phyloP scores from a whole-genome alignment of 2,888 invertebrate species.

The Rhagophthalmus giganteus region DNA sequence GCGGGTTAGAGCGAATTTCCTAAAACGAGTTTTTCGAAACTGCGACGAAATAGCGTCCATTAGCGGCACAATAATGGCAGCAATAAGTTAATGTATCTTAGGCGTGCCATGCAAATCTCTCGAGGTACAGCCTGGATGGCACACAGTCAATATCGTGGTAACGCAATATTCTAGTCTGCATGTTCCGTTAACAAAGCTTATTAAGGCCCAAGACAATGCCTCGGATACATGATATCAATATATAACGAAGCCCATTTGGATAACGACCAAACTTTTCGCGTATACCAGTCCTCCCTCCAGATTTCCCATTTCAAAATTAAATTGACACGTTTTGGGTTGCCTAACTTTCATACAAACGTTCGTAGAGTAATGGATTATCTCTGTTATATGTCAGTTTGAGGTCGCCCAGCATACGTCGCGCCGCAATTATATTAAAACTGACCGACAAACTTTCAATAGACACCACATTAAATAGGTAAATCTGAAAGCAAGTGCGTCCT shows the following conservation, averaged over 20 bases:
- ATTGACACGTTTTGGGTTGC: conserved; percentile 30
- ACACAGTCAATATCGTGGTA: conserved; percentile 8
- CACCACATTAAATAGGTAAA: conserved; percentile 1
- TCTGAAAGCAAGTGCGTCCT: background rate
- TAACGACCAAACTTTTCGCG: conserved; percentile 31
- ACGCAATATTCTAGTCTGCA: conserved; percentile 20
- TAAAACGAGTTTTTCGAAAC: conserved; percentile 11
- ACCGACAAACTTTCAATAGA: conserved; percentile 3
- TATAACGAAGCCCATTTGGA: conserved; percentile 31
- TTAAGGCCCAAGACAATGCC: conserved; percentile 28
- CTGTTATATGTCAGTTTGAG: conserved; percentile 14
- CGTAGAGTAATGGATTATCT: conserved; percentile 27
- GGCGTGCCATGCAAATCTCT: conserved; percentile 11
- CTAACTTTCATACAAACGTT: conserved; percentile 21
- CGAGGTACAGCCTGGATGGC: conserved; percentile 3
- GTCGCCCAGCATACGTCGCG: conserved; percentile 1
- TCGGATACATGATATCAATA: conserved; percentile 30
- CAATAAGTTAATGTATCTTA: conserved; percentile 16
- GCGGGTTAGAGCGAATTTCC: conserved; percentile 10
- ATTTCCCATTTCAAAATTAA: conserved; percentile 28
- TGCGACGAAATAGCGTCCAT: conserved; percentile 13
- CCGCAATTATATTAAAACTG: conserved; percentile 2
- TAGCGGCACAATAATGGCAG: conserved; percentile 11
- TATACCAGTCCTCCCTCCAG: conserved; percentile 19
- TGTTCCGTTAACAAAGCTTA: conserved; percentile 30